A percentile compares a stretch with the other conserved stretches of the same genome.
Conservation (phyloP, 2,113 vertebrate genomes). For the Hipposideros armiger region DNA sequence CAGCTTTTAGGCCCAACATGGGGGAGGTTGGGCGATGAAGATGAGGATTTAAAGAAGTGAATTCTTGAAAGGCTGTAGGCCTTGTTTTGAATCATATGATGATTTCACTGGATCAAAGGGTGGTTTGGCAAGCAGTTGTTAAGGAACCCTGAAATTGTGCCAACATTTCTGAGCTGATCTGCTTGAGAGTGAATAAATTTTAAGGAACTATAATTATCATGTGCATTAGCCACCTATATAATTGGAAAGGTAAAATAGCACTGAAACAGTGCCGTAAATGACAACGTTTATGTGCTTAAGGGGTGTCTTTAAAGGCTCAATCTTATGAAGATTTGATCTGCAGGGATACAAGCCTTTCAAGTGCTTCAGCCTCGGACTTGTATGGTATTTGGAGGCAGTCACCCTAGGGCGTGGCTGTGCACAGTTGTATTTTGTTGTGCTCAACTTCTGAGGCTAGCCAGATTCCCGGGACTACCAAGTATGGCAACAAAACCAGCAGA, state of each 20-base stretch:
- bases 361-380: conserved; percentile 70
- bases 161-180: conserved; percentile 87
- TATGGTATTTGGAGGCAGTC: conserved; percentile 78
- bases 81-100: conserved; percentile 88
- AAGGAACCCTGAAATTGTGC: conserved; percentile 86
- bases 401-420: conserved; percentile 78
- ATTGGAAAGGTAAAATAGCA: conserved; percentile 86
- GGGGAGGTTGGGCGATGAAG: conserved; percentile 75
- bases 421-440: conserved; percentile 81
- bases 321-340: conserved; percentile 76
- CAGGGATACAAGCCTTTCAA: conserved; percentile 72
- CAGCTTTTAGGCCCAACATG: conserved; percentile 76
- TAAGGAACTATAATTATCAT: conserved; percentile 87
- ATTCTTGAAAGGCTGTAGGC: conserved; percentile 87
- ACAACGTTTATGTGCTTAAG: conserved; percentile 73
- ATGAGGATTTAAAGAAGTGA: conserved; percentile 84
- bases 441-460: conserved; percentile 71
- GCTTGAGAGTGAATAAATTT: conserved; percentile 87
- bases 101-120: conserved; percentile 88
- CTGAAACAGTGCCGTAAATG: conserved; percentile 77
- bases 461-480: conserved; percentile 77
- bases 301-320: conserved; percentile 73
- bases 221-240: conserved; percentile 85
- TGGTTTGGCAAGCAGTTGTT: conserved; percentile 89
- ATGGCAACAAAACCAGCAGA: conserved; percentile 67